Evolutionary conservation across 2,797 vertebrate genomes (phyloP).

Genomic region (Girardinus metallicus): DNA sequence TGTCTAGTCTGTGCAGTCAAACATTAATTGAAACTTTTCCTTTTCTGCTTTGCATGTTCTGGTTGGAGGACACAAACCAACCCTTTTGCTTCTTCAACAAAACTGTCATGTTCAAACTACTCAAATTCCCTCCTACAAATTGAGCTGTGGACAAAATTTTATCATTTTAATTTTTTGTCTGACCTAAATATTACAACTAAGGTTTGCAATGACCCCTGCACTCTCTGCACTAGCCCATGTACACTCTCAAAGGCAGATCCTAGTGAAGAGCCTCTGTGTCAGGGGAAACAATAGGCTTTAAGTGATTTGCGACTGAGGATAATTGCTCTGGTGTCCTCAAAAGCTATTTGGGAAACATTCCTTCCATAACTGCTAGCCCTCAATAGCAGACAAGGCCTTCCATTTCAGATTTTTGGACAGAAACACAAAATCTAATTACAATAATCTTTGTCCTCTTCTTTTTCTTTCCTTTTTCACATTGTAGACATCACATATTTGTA

Average conservation of each 20-base stretch:
- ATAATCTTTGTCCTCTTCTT: background rate
- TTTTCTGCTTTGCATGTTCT: background rate
- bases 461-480: background rate
- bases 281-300: background rate
- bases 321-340: background rate
- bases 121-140: too few species aligned
- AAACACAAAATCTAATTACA: background rate
- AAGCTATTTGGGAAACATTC: background rate
- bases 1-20: background rate
- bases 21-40: background rate
- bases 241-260: background rate
- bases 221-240: background rate
- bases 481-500: background rate
- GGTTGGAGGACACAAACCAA: background rate
- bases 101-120: too few species aligned
- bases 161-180: background rate
- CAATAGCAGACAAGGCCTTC: background rate
- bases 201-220: background rate
- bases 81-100: too few species aligned
- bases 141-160: background rate
- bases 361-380: background rate
- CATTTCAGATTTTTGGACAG: conserved; percentile 1
- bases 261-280: background rate
- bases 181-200: background rate
- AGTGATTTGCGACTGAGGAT: background rate